A percentile compares a stretch with the other conserved stretches of the same genome.
phyloP scores from a whole-genome alignment of 2,797 vertebrate genomes.

The Yasuhikotakia modesta region DNA sequence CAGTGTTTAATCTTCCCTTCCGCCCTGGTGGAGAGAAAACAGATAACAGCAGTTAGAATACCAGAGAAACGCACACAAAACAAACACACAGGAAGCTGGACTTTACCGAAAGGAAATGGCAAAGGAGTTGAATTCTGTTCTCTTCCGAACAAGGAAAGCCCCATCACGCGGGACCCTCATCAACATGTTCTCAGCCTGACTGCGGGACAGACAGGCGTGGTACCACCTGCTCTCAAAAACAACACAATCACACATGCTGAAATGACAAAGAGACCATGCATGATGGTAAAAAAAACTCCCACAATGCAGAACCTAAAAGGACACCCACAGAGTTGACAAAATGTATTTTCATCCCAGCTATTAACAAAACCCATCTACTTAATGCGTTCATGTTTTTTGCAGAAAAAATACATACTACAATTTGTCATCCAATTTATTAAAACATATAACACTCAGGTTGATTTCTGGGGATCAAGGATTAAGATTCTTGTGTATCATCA shows the following conservation, averaged over 20 bases:
- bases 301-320: background rate
- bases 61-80: background rate
- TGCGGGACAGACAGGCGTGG: constrained; percentile 90
- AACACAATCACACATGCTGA: constrained; percentile 31
- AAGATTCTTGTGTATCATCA: too few relatives aligned
- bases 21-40: constrained; percentile 73
- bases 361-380: too few relatives aligned
- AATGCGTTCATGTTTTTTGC: too few relatives aligned
- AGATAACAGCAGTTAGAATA: background rate
- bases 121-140: constrained; percentile 90
- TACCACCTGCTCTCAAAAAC: constrained; percentile 84
- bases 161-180: constrained; percentile 97
- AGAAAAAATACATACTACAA: too few relatives aligned
- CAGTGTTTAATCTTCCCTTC: constrained; percentile 99
- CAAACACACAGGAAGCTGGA: background rate
- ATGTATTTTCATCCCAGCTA: background rate
- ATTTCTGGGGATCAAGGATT: too few relatives aligned
- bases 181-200: constrained; percentile 96
- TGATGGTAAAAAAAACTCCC: background rate
- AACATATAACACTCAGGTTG: too few relatives aligned
- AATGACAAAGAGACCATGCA: background rate
- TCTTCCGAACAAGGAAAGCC: constrained; percentile 95
- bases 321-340: background rate
- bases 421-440: too few relatives aligned
- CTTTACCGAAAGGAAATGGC: constrained; percentile 96